Base-by-base conservation (phyloP, 1,140 invertebrate genomes). In the Idris sp. region DNA sequence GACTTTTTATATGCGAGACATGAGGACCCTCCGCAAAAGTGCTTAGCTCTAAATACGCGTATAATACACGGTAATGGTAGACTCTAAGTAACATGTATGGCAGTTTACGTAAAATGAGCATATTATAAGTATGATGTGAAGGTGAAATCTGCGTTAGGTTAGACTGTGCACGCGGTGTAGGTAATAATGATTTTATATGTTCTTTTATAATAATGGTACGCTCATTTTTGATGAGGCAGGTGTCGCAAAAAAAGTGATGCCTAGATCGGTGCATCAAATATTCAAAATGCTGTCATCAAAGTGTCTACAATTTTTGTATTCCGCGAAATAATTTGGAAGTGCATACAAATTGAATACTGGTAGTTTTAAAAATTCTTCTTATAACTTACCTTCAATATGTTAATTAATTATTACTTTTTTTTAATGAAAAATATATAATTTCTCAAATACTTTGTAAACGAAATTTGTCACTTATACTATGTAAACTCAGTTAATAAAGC, bases 21-120 rank as follows among this genome's bases (percentile, higher is more conserved):
- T 78, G 78, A 62, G 40, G 65, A 73, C 72, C 64, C 48, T 65
- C 69, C 65, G 46, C 59, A 67, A 58, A 31, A 69, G 35, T 79
- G 76, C 82, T 84, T 83, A 83, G 79, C 74, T 73, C 75, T 79
- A 83, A 83, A 82, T 81, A 84, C 74, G 64, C 53, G 73, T 79
- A 59, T 84, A 84, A 84, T 82, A 78, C 41, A 76, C 40, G 51
- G 75, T 84, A 83, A 84, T 84, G 78, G 76, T 49, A 67, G n/a
- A n/a, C n/a, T n/a, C n/a, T n/a, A n/a, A 74, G 65, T 83, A 80
- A 83, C 82, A 74, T 9, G 33, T 49, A 64, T 51, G 54, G 59
- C 40, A 67, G 25, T 35, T 54, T 74, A 28, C 25, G 10, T 54
- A 68, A 74, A 54, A 67, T 62, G 49, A 40, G 48, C 31, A 67